Conservation (phyloP, 2,888 invertebrate genomes). For the Diachrysia chrysitis region DNA sequence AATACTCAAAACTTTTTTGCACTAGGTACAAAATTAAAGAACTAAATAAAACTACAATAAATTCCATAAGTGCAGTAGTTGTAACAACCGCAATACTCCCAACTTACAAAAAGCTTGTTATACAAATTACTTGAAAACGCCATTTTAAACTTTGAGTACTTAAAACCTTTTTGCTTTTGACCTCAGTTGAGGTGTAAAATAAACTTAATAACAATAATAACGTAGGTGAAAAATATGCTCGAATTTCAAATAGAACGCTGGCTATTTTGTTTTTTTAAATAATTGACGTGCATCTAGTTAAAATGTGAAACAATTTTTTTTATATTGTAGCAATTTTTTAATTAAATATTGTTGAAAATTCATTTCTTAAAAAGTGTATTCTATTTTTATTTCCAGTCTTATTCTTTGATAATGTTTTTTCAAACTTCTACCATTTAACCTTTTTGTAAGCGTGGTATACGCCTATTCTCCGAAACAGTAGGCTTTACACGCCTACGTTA, state of each 20-base stretch:
- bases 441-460: not conserved
- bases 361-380: no score
- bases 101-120: constrained; percentile 30
- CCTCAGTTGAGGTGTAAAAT: constrained; percentile 10
- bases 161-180: constrained; percentile 43
- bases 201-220: constrained; percentile 30
- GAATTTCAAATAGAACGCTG: constrained; percentile 6
- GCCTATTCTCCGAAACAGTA: not conserved
- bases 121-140: constrained; percentile 46
- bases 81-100: constrained; percentile 13
- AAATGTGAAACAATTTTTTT: no score
- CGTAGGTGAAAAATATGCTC: constrained; percentile 19
- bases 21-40: not conserved
- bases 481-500: not conserved
- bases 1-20: not conserved
- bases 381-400: no score
- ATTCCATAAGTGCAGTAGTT: constrained; percentile 13
- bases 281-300: no score
- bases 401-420: no score
- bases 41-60: constrained; percentile 12
- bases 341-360: no score
- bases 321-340: no score
- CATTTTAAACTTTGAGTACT: constrained; percentile 32
- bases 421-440: no score
- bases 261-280: not conserved